Evolutionary conservation across 1,140 invertebrate genomes (phyloP).

Genomic region (Zelostemma sp.): DNA sequence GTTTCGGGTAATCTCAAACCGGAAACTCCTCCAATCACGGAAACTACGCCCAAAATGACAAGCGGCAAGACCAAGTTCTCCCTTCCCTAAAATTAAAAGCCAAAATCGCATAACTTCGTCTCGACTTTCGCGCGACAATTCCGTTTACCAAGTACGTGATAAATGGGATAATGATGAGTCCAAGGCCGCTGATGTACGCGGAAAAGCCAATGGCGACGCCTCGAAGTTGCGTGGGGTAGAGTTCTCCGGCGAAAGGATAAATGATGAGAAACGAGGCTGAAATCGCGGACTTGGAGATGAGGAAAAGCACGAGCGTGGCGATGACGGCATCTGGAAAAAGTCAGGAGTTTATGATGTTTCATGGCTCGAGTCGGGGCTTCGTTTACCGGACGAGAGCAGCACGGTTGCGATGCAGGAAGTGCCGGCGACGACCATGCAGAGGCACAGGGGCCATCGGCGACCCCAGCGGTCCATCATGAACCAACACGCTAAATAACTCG

Average conservation of each 20-base stretch:
- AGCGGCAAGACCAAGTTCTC: constrained; percentile 86
- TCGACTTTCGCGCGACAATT: no score
- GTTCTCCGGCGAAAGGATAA: constrained; percentile 90
- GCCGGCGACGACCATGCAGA: constrained; percentile 87
- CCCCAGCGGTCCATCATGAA: constrained; percentile 87
- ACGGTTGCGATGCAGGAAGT: constrained; percentile 86
- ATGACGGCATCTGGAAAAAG: constrained; percentile 76
- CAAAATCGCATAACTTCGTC: constrained; percentile 23
- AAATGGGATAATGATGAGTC: constrained; percentile 90
- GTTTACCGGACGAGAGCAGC: constrained; percentile 80
- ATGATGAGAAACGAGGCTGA: constrained; percentile 92
- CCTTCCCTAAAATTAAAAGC: constrained; percentile 75
- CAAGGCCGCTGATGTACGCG: constrained; percentile 88
- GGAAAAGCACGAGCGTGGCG: constrained; percentile 81
- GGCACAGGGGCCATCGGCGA: constrained; percentile 84
- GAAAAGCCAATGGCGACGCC: constrained; percentile 91
- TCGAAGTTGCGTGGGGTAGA: constrained; percentile 88
- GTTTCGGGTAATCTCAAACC: constrained; percentile 86
- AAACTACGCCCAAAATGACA: constrained; percentile 83
- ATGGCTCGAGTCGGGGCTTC: no score
- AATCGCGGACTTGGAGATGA: constrained; percentile 90
- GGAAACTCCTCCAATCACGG: constrained; percentile 83
- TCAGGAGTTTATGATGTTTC: not conserved
- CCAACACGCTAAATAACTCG: constrained; percentile 88
- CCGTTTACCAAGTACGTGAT: constrained; percentile 83